Percentiles rank a stretch among this genome's conserved stretches.
These are phyloP conservation scores for Thelaira solivaga DNA, from an alignment of 2,888 invertebrate genomes.

Conservation along the genomic window DNA sequence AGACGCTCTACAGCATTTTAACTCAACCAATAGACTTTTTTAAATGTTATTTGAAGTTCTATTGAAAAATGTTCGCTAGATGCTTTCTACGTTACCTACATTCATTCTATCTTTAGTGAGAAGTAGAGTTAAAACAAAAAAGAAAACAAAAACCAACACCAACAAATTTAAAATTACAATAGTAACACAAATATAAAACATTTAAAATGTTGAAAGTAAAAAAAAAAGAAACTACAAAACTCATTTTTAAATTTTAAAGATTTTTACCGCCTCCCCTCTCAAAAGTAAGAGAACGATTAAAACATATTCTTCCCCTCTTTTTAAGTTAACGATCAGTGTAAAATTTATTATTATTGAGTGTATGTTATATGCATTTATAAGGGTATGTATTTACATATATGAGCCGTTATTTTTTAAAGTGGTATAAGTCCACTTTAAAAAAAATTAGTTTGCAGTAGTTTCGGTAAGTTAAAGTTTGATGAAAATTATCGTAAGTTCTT, in stretches of 20 bases:
- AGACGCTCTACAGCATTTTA: conserved; percentile 76
- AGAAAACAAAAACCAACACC: conserved; percentile 35
- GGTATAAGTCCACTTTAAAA: too few species aligned
- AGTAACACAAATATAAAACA: conserved; percentile 24
- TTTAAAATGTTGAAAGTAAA: conserved; percentile 36
- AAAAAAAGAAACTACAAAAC: conserved; percentile 12
- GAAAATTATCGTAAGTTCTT: too few species aligned
- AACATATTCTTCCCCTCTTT: conserved; percentile 7
- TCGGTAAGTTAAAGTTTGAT: too few species aligned
- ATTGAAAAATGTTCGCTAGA: conserved; percentile 53
- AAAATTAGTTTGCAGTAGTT: too few species aligned
- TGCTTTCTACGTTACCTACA: conserved; percentile 33
- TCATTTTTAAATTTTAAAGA: conserved; percentile 8
- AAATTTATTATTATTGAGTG: conserved; percentile 21
- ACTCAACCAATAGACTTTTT: conserved; percentile 46
- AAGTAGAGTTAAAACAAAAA: too few species aligned
- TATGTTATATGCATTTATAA: conserved; percentile 3
- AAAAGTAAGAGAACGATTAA: not conserved
- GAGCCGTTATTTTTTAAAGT: too few species aligned
- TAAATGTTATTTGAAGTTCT: conserved; percentile 4
- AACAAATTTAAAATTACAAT: conserved; percentile 33
- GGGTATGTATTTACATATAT: not conserved
- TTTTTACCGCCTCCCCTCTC: conserved; percentile 7
- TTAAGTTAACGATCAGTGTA: conserved; percentile 22
- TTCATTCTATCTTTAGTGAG: too few species aligned